phyloP scores from a whole-genome alignment of 2,797 vertebrate genomes.

The Tokudaia muenninki region DNA sequence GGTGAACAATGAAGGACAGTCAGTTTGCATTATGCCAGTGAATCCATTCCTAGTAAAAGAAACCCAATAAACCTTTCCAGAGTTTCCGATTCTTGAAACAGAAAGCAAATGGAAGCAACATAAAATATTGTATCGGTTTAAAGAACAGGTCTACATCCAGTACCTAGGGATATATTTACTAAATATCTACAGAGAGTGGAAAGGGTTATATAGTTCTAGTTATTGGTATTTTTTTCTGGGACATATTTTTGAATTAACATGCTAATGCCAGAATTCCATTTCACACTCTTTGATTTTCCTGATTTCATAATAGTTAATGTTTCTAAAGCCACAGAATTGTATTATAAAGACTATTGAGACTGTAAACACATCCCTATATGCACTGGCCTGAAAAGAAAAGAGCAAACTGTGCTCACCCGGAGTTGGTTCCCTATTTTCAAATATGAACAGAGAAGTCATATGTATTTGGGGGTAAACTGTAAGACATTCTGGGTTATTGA shows the following conservation, averaged over 20 bases:
- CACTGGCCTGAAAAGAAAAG: not conserved
- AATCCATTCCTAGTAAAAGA: not conserved
- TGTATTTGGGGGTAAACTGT: not conserved
- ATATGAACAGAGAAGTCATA: not conserved
- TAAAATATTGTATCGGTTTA: not conserved
- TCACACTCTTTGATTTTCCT: slow-evolving; percentile 41
- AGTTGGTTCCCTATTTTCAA: not conserved
- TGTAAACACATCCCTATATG: not conserved
- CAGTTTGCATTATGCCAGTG: not conserved
- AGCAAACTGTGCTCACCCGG: not conserved
- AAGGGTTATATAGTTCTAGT: not conserved
- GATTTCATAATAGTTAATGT: not conserved
- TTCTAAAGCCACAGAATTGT: not conserved
- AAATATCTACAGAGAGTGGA: not conserved
- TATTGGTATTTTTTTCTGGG: not conserved
- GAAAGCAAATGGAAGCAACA: not conserved
- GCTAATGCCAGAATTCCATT: not conserved
- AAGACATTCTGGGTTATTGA: not conserved
- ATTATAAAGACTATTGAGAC: not conserved
- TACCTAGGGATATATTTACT: not conserved
- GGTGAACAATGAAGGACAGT: not conserved
- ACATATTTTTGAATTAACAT: not conserved
- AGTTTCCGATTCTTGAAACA: not conserved
- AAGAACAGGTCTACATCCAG: not conserved
- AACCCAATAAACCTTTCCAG: not conserved